Evolutionary conservation across 2,797 vertebrate genomes (phyloP).

Genomic region (Coracias cyanogaster): DNA sequence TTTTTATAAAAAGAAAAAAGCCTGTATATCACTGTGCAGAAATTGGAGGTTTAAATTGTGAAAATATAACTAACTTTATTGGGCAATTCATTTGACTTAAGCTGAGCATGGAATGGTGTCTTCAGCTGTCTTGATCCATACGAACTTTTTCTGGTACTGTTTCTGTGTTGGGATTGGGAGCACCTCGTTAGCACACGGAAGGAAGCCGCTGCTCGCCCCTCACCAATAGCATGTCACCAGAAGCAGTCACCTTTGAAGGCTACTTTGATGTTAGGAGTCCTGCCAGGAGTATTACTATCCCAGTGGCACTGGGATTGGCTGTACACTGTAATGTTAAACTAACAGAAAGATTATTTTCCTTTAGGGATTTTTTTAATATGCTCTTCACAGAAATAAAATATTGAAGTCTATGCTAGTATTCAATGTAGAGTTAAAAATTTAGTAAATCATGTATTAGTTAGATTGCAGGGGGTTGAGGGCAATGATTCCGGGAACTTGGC

Average conservation of each 20-base stretch:
- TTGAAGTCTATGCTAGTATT: background rate
- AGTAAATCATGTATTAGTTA: background rate
- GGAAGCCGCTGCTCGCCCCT: background rate
- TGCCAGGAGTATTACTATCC: background rate
- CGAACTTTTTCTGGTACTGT: background rate
- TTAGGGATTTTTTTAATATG: background rate
- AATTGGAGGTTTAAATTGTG: background rate
- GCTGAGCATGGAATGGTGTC: background rate
- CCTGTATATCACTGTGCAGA: background rate
- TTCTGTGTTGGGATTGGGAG: background rate
- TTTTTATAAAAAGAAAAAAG: background rate
- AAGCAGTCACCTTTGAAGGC: background rate
- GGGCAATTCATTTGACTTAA: background rate
- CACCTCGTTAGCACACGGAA: background rate
- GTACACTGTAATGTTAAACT: background rate
- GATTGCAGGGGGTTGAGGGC: background rate
- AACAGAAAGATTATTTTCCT: background rate
- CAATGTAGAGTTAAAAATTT: background rate
- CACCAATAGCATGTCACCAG: background rate
- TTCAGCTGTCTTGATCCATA: background rate
- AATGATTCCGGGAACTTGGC: background rate
- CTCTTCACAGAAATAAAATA: background rate
- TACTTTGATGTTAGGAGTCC: background rate
- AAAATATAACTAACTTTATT: background rate
- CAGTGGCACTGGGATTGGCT: background rate